Evolutionary conservation across 2,888 invertebrate species (phyloP).

Genomic region (Chaetogeoica ovagalla): DNA sequence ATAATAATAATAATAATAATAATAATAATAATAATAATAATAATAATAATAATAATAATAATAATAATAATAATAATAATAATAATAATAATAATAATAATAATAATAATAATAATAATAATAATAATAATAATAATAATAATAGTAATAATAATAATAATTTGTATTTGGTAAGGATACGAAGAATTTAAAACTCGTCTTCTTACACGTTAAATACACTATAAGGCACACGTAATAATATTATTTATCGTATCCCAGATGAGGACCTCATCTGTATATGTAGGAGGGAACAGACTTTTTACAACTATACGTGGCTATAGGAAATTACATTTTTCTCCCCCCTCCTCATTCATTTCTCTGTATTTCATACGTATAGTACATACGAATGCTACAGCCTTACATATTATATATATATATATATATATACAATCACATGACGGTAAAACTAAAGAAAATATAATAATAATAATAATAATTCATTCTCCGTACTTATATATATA

Average conservation of each 20-base stretch:
- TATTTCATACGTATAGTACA: neutral
- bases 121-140: no score
- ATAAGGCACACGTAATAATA: neutral
- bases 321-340: conserved; percentile 30
- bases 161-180: no score
- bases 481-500: neutral
- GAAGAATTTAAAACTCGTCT: no score
- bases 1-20: no score
- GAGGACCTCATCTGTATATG: neutral
- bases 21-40: no score
- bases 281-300: neutral
- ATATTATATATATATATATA: neutral
- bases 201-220: no score
- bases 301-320: neutral
- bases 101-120: no score
- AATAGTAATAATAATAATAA: no score
- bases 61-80: no score
- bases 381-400: neutral
- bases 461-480: neutral
- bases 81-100: no score
- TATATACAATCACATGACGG: conserved; percentile 19
- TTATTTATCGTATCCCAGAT: neutral
- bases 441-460: conserved; percentile 6
- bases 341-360: no score
- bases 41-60: no score